Evolutionary conservation across 2,113 vertebrate species (phyloP), one percentile per base, ranked within the genome.

Genomic region (Sakesphorus luctuosus): DNA sequence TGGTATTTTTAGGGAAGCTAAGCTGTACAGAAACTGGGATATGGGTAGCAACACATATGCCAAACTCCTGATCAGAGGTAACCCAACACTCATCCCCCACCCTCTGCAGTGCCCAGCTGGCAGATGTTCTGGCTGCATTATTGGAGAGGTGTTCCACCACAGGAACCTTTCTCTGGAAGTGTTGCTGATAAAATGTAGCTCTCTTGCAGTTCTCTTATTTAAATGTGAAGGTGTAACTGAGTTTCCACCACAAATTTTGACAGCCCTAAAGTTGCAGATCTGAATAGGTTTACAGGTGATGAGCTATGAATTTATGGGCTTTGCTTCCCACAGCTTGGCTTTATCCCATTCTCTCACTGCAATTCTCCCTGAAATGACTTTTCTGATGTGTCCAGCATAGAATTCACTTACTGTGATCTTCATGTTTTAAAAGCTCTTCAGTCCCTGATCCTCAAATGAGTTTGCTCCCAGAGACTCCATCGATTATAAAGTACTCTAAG

Each of bases 381-480:
- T 94, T 44, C 44, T 75, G 33, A 56, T 80, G 59, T 56, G 46
- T 67, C 73, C 84, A 38, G 46, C 1, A 2, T 19, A 59, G 87
- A 95, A 94, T 83, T 93, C 47, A 49, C 47, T 87, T 69, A 29
- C 73, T 93, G 62, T 79, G 82, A 79, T 94, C 44, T 73, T 96
- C 61, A 78, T 31, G 65, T 72, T 92, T 93, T 23, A 71, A 85
- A 90, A 92, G 46, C 61, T 49, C 53, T 83, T 93, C 36, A 24
- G 18, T 71, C 18, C 28, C 8, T 69, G 8, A 16, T 95, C 43
- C 50, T 82, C 38, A 75, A 81, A 74, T 76, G 26, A 18, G 24
- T 62, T 73, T 56, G 14, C 13, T 97, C 75, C 73, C 20, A 7
- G 50, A 89, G 71, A 75, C 71, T 59, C 40, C 40, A 50, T 62